These are phyloP conservation scores for Ichneumoninae sp. DNA, from an alignment of 2,888 invertebrate species.

Conservation along the genomic window DNA sequence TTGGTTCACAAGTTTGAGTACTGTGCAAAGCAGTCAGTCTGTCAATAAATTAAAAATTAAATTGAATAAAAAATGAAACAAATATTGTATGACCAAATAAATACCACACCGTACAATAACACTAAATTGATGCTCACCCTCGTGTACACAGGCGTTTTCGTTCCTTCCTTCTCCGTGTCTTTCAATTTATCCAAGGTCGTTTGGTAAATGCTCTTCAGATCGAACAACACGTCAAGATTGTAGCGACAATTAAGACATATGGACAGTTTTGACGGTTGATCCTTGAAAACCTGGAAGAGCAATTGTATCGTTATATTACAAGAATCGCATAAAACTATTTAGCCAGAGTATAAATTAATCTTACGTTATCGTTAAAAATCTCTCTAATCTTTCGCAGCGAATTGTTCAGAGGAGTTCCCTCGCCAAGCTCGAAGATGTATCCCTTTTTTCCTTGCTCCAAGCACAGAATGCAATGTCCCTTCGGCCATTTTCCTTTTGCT, in stretches of 20 bases:
- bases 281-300: conserved; percentile 48
- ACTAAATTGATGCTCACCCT: conserved; percentile 73
- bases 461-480: conserved; percentile 74
- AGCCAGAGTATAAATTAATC: conserved; percentile 32
- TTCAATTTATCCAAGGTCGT: conserved; percentile 69
- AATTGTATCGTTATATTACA: conserved; percentile 11
- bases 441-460: conserved; percentile 68
- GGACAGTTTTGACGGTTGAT: conserved; percentile 49
- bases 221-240: conserved; percentile 78
- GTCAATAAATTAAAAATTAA: too few relatives aligned
- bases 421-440: conserved; percentile 75
- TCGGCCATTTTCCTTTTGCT: conserved; percentile 3
- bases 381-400: conserved; percentile 72
- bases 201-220: conserved; percentile 75
- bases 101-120: not conserved
- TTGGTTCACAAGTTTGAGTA: too few relatives aligned
- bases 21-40: too few relatives aligned
- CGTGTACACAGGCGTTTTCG: conserved; percentile 70
- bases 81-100: not conserved
- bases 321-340: not conserved
- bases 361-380: conserved; percentile 76
- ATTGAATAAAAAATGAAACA: too few relatives aligned
- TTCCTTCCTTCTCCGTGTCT: conserved; percentile 66
- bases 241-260: conserved; percentile 81
- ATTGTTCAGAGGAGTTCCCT: conserved; percentile 70